These are phyloP conservation scores for Tympanoctomys barrerae DNA, from an alignment of 2,797 vertebrate species.

Conservation along the genomic window DNA sequence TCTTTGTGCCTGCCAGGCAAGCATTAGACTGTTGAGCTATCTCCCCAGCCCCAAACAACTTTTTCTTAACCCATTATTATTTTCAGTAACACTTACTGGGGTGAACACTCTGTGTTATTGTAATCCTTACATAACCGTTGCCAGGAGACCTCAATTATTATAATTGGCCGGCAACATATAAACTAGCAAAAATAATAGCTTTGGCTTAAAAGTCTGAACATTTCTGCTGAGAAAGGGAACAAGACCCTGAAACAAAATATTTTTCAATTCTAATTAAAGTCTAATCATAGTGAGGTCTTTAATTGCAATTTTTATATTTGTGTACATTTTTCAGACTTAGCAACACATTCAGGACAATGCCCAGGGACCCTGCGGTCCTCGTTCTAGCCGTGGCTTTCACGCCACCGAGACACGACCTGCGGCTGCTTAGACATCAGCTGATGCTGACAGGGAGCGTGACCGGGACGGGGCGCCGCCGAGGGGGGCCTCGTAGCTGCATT, in stretches of 20 bases:
- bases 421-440: slow-evolving; percentile 36
- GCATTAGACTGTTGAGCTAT: too few species aligned
- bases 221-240: slow-evolving; percentile 66
- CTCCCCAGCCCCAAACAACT: background rate
- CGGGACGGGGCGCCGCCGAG: background rate
- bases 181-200: slow-evolving; percentile 40
- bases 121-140: slow-evolving; percentile 70
- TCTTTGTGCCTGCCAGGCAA: too few species aligned
- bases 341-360: slow-evolving; percentile 56
- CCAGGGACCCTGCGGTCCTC: background rate
- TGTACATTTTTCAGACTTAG: slow-evolving; percentile 60
- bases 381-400: background rate
- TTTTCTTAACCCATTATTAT: slow-evolving; percentile 37
- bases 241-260: slow-evolving; percentile 65
- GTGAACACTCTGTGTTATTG: slow-evolving; percentile 50
- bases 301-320: slow-evolving; percentile 69
- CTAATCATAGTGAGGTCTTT: slow-evolving; percentile 52
- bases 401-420: background rate
- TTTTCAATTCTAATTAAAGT: slow-evolving; percentile 78
- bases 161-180: slow-evolving; percentile 62
- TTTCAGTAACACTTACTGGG: slow-evolving; percentile 54
- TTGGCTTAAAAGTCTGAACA: slow-evolving; percentile 57
- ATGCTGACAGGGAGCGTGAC: background rate
- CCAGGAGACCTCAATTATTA: slow-evolving; percentile 17
- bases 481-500: background rate